phyloP scores from a whole-genome alignment of 2,888 invertebrate genomes.

The Coleophora deauratella region DNA sequence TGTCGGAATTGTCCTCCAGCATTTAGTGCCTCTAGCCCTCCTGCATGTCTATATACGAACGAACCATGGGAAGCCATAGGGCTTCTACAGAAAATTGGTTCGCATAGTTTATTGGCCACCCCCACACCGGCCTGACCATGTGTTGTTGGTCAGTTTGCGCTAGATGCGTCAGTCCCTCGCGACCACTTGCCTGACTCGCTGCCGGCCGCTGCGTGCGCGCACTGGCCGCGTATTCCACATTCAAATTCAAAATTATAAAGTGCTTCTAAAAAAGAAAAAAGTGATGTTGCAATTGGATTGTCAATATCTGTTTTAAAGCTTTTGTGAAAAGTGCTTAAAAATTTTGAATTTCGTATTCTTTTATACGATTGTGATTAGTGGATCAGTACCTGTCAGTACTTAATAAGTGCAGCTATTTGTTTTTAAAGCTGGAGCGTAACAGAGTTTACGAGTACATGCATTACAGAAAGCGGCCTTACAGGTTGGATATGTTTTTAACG shows the following conservation, averaged over 20 bases:
- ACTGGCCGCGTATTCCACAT: conserved; percentile 17
- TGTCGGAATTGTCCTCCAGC: too few relatives aligned
- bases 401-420: conserved; percentile 33
- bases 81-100: background rate
- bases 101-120: background rate
- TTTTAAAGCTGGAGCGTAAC: conserved; percentile 69
- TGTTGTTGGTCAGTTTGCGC: too few relatives aligned
- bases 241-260: conserved; percentile 18
- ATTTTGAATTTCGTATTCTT: background rate
- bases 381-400: background rate
- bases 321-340: conserved; percentile 27
- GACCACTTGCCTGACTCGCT: conserved; percentile 40
- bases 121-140: background rate
- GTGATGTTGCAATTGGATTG: conserved; percentile 16
- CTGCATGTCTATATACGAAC: too few relatives aligned
- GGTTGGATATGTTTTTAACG: conserved; percentile 32
- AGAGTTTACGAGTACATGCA: conserved; percentile 58
- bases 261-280: background rate
- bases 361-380: too few relatives aligned
- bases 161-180: conserved; percentile 51
- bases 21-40: too few relatives aligned
- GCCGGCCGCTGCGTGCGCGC: conserved; percentile 26
- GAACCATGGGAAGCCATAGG: too few relatives aligned
- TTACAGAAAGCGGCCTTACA: conserved; percentile 71
- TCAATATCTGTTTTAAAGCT: conserved; percentile 1